Conservation (phyloP, 2,113 vertebrate species). For the Cranoglanis bouderius region DNA sequence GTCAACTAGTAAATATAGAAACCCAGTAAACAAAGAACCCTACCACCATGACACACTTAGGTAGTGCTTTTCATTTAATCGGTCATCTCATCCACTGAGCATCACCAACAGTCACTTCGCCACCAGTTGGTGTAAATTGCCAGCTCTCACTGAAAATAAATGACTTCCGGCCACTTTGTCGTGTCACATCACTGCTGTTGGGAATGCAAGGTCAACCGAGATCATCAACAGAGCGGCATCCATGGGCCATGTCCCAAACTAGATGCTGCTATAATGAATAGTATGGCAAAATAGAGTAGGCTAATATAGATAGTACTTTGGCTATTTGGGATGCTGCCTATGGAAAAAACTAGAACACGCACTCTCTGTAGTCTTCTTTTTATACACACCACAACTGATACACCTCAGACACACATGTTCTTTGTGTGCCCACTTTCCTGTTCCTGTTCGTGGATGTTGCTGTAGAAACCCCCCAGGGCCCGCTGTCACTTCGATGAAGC, state of each 20-base stretch:
- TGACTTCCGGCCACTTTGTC: not conserved
- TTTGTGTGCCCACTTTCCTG: not conserved
- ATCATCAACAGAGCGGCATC: not conserved
- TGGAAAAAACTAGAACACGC: not conserved
- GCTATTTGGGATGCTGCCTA: not conserved
- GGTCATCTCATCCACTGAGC: not conserved
- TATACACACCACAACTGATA: not conserved
- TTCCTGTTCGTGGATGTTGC: conserved; percentile 18
- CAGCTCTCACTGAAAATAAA: not conserved
- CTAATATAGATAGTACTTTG: not conserved
- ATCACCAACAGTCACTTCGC: not conserved
- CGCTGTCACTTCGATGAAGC: not conserved
- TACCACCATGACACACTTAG: not conserved
- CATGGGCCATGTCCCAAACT: not conserved
- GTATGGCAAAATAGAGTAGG: not conserved
- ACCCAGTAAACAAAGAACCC: not conserved
- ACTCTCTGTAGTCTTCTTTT: not conserved
- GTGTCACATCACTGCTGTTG: not conserved
- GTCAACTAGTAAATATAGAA: not conserved
- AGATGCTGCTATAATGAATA: not conserved
- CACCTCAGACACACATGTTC: not conserved
- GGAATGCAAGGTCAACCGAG: not conserved
- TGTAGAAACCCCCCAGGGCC: not conserved
- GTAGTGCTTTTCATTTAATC: not conserved
- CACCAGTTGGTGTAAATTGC: not conserved